Base-by-base conservation (phyloP, 2,113 vertebrate genomes). In the Todiramphus saurophagus region DNA sequence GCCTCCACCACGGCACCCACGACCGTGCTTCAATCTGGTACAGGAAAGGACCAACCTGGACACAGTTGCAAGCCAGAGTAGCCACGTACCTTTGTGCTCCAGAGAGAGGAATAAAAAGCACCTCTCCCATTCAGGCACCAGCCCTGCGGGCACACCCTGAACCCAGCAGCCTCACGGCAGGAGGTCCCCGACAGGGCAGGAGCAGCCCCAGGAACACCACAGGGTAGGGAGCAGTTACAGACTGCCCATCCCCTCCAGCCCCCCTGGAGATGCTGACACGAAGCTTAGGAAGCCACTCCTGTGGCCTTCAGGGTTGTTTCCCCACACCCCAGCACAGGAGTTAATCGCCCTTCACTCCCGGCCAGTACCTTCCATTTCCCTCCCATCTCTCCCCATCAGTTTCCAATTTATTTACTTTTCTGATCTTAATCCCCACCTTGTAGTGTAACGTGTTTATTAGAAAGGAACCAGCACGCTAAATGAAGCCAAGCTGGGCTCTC, bases 371-470 rank as follows among this genome's bases (percentile, higher is more conserved):
- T 89, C 83, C 51, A 56, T 67, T 83, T 86, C 73, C 80, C 56
- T 94, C 85, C 89, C 89, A 92, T 93, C 78, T 91, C 82, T 89
- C 87, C 78, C 88, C 95, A 92, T 95, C 95, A 46, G 95, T 80
- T 73, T 93, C 89, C 94, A 75, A 69, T 96, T 96, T 93, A 84
- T 92, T 95, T 43, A 50, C 85, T 72, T 81, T 90, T 78, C 62
- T 88, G 90, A 75, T 92, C 91, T 90, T 97, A 94, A 97, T 97
- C 95, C 94, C 95, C 95, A 94, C 97, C 97, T 97, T 72, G 46
- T 93, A 91, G 96, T 83, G 93, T 92, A 96, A 96, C 83, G 31
- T 96, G 97, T 98, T 98, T 97, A 97, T 98, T 97, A 97, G 97
- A 55, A 93, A 83, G 84, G 94, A 97, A 92, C 87, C 74, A 7